Evolutionary conservation across 2,888 invertebrate genomes (phyloP).

Genomic region (Heteropelma amictum): DNA sequence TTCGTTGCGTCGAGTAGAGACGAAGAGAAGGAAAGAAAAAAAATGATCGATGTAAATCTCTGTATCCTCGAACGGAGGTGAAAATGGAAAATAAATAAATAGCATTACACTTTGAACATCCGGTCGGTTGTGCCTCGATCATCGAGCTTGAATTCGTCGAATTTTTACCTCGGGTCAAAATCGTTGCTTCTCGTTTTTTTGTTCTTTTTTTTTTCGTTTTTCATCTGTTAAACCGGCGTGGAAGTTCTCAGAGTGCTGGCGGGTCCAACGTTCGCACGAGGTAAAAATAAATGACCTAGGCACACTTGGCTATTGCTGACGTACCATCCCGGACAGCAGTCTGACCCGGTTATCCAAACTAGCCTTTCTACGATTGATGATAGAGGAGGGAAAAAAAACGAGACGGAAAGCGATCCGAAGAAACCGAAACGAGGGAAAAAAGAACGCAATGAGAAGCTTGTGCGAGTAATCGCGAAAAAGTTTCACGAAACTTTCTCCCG

Average conservation of each 20-base stretch:
- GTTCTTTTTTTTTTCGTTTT: constrained; percentile 1
- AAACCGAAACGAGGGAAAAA: too few relatives aligned
- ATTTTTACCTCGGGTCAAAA: too few relatives aligned
- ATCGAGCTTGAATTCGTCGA: too few relatives aligned
- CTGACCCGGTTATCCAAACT: constrained; percentile 41
- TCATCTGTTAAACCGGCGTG: background rate
- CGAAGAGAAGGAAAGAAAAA: too few relatives aligned
- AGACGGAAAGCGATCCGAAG: background rate
- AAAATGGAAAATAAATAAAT: constrained; percentile 30
- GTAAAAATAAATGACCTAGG: constrained; percentile 71
- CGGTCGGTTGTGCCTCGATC: background rate
- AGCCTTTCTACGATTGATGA: constrained; percentile 30
- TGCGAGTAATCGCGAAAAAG: background rate
- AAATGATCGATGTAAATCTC: constrained; percentile 73
- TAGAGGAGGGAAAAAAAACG: background rate
- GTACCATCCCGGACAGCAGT: constrained; percentile 35
- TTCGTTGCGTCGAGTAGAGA: constrained; percentile 69
- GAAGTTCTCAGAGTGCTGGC: background rate
- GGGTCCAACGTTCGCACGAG: constrained; percentile 27
- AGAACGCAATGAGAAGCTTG: too few relatives aligned
- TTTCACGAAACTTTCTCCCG: background rate
- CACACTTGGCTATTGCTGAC: constrained; percentile 66
- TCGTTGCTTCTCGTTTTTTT: background rate
- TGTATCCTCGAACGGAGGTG: constrained; percentile 71
- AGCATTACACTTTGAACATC: constrained; percentile 52